Evolutionary conservation across 1,140 invertebrate species (phyloP).

Genomic region (Trachymyrmex cornetzi): DNA sequence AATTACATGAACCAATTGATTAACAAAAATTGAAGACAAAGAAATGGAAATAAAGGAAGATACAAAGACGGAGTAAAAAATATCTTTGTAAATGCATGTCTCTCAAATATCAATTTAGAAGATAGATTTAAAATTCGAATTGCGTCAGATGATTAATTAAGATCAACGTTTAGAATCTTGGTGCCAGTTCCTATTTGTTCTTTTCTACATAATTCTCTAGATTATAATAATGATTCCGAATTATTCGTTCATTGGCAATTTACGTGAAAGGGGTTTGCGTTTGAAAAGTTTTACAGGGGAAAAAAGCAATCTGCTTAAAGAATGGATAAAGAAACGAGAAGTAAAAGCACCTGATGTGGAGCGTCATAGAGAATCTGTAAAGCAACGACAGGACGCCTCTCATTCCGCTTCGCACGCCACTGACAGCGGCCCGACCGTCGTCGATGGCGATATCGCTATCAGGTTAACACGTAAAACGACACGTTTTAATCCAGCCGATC

Average conservation of each 20-base stretch:
- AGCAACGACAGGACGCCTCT: not conserved
- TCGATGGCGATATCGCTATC: not conserved
- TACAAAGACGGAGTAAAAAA: not conserved
- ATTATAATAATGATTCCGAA: not conserved
- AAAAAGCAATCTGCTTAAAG: not conserved
- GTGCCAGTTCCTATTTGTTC: no score
- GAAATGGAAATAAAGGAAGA: not conserved
- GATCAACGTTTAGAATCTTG: not conserved
- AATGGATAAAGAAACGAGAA: not conserved
- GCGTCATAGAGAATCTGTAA: not conserved
- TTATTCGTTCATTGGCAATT: not conserved
- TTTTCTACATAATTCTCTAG: no score
- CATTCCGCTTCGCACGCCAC: not conserved
- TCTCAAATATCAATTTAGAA: constrained; percentile 1
- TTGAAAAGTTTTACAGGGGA: not conserved
- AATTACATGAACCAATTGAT: constrained; percentile 16
- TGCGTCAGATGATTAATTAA: not conserved
- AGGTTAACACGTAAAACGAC: constrained; percentile 10
- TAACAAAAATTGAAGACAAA: not conserved
- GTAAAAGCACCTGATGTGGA: not conserved
- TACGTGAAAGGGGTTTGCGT: no score
- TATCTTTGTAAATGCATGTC: constrained; percentile 8
- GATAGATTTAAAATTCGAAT: not conserved
- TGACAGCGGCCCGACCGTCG: not conserved
- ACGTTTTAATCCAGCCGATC: constrained; percentile 24